Evolutionary conservation across 2,113 vertebrate genomes (phyloP).

Genomic region (Myotis lucifugus): DNA sequence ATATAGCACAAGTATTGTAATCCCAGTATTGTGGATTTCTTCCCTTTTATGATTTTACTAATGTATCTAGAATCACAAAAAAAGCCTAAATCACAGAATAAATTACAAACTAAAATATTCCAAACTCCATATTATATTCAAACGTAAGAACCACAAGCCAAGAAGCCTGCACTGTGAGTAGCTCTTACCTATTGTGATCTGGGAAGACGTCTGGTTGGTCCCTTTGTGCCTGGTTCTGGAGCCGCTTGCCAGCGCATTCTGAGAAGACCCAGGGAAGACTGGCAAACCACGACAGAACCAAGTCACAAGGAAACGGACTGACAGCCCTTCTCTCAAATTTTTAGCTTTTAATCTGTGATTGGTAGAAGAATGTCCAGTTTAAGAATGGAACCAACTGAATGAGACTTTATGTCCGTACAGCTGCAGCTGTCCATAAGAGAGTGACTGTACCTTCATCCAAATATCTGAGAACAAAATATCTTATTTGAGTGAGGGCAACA

Average conservation of each 20-base stretch:
- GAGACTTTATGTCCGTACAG: not conserved
- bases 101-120: not conserved
- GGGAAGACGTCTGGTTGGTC: not conserved
- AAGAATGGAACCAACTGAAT: conserved; percentile 6
- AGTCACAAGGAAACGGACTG: not conserved
- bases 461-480: not conserved
- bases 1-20: not conserved
- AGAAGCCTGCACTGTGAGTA: not conserved
- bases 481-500: not conserved
- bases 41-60: not conserved
- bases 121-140: not conserved
- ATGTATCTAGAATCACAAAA: conserved; percentile 25
- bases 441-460: not conserved
- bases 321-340: not conserved
- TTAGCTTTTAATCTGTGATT: not conserved
- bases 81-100: not conserved
- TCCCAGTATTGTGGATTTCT: not conserved
- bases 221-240: not conserved
- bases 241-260: not conserved
- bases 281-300: not conserved
- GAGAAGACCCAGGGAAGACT: not conserved
- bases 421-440: not conserved
- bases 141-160: not conserved
- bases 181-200: not conserved
- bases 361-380: not conserved